Percentiles rank a stretch among this genome's conserved stretches.
phyloP scores from a whole-genome alignment of 2,797 vertebrate genomes.

The Tapirus indicus region DNA sequence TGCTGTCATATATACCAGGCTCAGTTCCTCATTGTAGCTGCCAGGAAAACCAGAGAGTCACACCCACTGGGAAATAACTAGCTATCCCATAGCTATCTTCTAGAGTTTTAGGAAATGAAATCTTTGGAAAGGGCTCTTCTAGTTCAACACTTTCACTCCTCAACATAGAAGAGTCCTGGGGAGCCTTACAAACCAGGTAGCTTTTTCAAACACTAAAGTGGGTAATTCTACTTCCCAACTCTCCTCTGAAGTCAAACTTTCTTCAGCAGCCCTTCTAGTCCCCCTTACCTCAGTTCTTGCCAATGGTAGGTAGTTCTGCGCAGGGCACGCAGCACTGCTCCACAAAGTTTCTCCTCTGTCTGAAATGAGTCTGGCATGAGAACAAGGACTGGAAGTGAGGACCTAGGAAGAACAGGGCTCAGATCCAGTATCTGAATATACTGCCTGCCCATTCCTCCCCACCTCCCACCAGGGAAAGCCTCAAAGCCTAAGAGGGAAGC shows the following conservation, averaged over 20 bases:
- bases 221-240: background rate
- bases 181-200: background rate
- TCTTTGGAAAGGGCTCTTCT: background rate
- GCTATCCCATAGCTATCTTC: background rate
- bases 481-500: background rate
- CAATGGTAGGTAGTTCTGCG: conserved; percentile 92
- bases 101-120: conserved; percentile 45
- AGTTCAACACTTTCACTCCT: background rate
- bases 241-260: background rate
- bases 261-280: background rate
- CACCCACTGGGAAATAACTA: background rate
- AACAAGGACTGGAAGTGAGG: conserved; percentile 63
- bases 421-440: conserved; percentile 40
- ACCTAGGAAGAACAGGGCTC: conserved; percentile 53
- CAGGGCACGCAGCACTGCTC: conserved; percentile 89
- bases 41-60: conserved; percentile 21
- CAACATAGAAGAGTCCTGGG: background rate
- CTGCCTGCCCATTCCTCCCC: background rate
- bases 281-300: conserved; percentile 90
- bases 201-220: background rate
- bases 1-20: conserved; percentile 92
- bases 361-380: conserved; percentile 46
- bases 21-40: conserved; percentile 92
- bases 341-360: conserved; percentile 87
- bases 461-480: background rate